Percentiles rank a stretch among this genome's conserved stretches.
These are phyloP conservation scores for Drosophila subsilvestris DNA, from an alignment of 2,888 invertebrate species.

Conservation along the genomic window DNA sequence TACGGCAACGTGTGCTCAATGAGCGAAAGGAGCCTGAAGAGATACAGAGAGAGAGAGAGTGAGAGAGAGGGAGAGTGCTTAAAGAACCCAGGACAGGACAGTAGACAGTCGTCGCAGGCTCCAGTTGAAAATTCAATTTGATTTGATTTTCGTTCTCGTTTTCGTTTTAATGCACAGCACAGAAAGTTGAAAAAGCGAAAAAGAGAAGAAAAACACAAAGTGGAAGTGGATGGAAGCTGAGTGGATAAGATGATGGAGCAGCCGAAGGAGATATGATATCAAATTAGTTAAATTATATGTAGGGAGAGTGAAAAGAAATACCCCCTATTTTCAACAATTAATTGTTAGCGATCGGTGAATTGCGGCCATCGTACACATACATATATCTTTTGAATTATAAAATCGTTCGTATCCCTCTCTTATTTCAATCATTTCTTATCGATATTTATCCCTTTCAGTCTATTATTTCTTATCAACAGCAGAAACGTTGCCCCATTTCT, in stretches of 20 bases:
- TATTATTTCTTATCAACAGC: not conserved
- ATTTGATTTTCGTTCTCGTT: conserved; percentile 82
- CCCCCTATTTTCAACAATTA: too few relatives aligned
- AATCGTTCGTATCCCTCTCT: not conserved
- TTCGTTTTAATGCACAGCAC: conserved; percentile 78
- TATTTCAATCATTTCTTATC: not conserved
- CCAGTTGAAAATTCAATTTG: conserved; percentile 79
- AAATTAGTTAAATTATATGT: conserved; percentile 72
- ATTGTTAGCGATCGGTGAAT: not conserved
- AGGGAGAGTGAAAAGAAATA: not conserved
- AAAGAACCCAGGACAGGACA: conserved; percentile 10
- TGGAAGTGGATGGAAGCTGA: not conserved
- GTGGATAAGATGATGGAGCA: not conserved
- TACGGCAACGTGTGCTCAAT: conserved; percentile 44
- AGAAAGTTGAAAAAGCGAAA: conserved; percentile 13
- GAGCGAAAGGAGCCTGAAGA: conserved; percentile 20
- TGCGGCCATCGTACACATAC: too few relatives aligned
- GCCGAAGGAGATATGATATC: conserved; percentile 60
- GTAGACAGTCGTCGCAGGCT: not conserved
- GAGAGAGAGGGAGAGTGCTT: not conserved
- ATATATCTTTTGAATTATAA: not conserved
- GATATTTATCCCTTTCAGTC: not conserved
- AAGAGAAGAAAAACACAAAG: conserved; percentile 26
- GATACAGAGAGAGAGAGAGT: not conserved
- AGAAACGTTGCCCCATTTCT: not conserved